Evolutionary conservation across 2,113 vertebrate genomes (phyloP), one percentile per base, ranked within the genome.

Genomic region (Gobius niger): DNA sequence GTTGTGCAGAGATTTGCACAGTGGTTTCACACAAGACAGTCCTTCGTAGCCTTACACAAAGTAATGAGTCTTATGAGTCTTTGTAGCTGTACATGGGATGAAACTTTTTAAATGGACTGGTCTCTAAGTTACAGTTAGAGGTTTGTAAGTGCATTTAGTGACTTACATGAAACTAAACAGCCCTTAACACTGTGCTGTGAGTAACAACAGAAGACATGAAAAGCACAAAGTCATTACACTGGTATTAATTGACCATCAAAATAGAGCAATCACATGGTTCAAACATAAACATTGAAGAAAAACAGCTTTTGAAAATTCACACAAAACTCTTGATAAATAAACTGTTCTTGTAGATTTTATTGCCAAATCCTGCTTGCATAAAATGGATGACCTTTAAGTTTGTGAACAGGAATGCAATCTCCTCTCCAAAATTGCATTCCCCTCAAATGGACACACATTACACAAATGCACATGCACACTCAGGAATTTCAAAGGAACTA

Each of bases 401-500:
- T 50, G 47, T 6, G 47, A 50, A 15, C 34, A 15, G 56, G 72
- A 66, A 64, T 65, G 63, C 60, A 57, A 72, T 68, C 66, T 69
- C 24, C 57, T 57, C 51, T 72, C 64, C 72, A 78, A 76, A 73
- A 77, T 73, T 67, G 76, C 46, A 67, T 61, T 52, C 60, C 19
- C 46, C 47, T 41, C 60, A 44, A 63, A 46, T 63, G 14, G 57
- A 63, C n/a, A 67, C 68, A 54, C 9, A 24, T 19, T 24, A 24
- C 24, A 54, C 18, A 19, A 49, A 14, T 34, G 24, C 24, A 34
- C 24, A 34, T 34, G 15, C 47, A 49, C 47, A 49, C 15, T 12
- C 13, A 61, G 52, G 73, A 83, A 87, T 87, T 73, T 65, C 76
- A 72, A 49, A 81, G 70, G 82, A 80, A 78, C 80, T 86, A 81